Conservation (phyloP, 2,797 vertebrate species). For the Liparis tanakae region DNA sequence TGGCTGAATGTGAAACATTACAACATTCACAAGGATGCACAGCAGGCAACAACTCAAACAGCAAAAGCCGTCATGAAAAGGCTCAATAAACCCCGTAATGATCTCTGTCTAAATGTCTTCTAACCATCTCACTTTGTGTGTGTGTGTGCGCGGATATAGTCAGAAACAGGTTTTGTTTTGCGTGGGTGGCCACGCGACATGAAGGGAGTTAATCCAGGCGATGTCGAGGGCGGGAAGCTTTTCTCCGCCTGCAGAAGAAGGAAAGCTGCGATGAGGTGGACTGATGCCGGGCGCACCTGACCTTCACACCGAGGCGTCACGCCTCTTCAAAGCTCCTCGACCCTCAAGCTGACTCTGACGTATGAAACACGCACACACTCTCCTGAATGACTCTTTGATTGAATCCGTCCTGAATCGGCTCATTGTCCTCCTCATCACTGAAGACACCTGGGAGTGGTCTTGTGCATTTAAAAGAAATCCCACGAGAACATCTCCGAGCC, state of each 20-base stretch:
- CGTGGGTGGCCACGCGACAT: not conserved
- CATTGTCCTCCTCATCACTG: not conserved
- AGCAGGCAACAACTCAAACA: not conserved
- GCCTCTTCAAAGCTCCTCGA: conserved; percentile 1
- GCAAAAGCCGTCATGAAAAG: not conserved
- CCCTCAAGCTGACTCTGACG: not conserved
- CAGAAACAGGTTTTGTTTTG: not conserved
- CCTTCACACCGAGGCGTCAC: conserved; percentile 15
- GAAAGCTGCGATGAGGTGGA: conserved; percentile 22
- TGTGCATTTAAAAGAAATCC: not conserved
- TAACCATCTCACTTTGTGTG: not conserved
- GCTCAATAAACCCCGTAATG: not conserved
- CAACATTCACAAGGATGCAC: not conserved
- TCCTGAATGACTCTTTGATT: not conserved
- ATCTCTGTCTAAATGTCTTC: not conserved
- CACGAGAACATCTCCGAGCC: conserved; percentile 8
- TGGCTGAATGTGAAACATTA: not conserved
- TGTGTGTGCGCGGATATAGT: not conserved
- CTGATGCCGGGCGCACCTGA: conserved; percentile 4
- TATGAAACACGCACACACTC: not conserved
- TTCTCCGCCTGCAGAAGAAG: conserved; percentile 27
- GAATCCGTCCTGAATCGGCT: not conserved
- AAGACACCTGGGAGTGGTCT: not conserved
- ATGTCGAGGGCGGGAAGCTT: conserved; percentile 16
- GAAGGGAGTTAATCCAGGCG: conserved; percentile 3